A percentile compares a stretch with the other conserved stretches of the same genome.
Evolutionary conservation across 2,113 vertebrate genomes (phyloP).

Genomic region (Diglossa brunneiventris): DNA sequence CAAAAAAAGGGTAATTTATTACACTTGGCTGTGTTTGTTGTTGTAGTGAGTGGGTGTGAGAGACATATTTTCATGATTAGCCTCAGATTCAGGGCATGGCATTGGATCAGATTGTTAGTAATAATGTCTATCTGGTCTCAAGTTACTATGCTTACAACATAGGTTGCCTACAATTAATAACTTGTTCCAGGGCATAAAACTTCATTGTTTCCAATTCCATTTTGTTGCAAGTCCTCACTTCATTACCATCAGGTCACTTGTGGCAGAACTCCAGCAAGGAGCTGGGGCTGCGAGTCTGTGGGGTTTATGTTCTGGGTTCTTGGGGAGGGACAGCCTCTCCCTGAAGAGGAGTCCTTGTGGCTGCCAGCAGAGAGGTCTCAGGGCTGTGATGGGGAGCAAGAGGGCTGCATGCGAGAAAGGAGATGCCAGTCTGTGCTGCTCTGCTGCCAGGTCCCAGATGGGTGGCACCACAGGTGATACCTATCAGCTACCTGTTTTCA

Average conservation of each 20-base stretch:
- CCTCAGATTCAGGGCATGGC: background rate
- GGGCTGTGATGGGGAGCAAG: rapidly evolving
- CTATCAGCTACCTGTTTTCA: background rate
- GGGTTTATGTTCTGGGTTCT: background rate
- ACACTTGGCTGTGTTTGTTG: constrained; percentile 23
- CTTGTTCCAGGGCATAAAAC: constrained; percentile 8
- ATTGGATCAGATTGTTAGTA: constrained; percentile 7
- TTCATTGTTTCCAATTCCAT: background rate
- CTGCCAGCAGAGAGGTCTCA: background rate
- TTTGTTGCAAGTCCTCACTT: background rate
- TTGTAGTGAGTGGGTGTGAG: constrained; percentile 50
- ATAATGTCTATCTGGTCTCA: constrained; percentile 9
- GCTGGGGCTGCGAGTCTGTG: rapidly evolving
- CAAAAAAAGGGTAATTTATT: constrained; percentile 29
- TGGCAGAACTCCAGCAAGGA: background rate
- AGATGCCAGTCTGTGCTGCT: rapidly evolving
- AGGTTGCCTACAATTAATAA: background rate
- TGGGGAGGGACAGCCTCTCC: background rate
- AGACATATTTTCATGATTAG: constrained; percentile 48
- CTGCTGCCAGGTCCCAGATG: background rate
- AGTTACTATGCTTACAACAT: background rate
- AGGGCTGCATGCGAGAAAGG: background rate
- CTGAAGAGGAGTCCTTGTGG: background rate
- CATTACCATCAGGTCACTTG: background rate
- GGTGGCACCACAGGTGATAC: background rate